phyloP scores from a whole-genome alignment of 2,113 vertebrate species.

The Elaphurus davidianus region DNA sequence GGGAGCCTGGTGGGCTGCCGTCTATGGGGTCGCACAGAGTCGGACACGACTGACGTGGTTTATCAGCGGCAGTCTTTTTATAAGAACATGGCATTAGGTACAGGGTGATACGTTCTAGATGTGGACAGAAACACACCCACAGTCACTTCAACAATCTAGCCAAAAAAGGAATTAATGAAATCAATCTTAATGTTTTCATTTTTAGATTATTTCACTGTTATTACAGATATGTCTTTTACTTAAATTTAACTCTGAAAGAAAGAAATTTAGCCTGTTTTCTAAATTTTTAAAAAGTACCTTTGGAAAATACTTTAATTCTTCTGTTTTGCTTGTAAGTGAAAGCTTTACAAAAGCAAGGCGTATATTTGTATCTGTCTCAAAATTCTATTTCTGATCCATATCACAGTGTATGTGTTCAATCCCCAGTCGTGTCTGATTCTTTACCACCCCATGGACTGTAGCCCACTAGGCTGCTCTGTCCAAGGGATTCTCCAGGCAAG shows the following conservation, averaged over 20 bases:
- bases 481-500: neutral
- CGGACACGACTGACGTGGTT: no score
- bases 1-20: no score
- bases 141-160: neutral
- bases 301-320: neutral
- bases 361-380: neutral
- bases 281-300: neutral
- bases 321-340: neutral
- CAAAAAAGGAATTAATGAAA: neutral
- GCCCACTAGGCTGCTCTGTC: neutral
- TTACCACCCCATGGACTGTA: neutral
- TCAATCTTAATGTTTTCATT: neutral
- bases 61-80: no score
- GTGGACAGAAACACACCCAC: neutral
- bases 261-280: neutral
- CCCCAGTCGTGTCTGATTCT: neutral
- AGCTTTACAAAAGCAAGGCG: neutral
- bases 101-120: neutral
- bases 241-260: neutral
- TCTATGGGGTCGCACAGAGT: no score
- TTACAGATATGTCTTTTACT: neutral
- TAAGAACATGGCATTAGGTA: no score
- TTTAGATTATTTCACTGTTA: neutral
- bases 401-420: rapidly evolving
- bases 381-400: neutral